Evolutionary conservation across 2,113 vertebrate genomes (phyloP), one percentile per base, ranked within the genome.

Genomic region (Dinomys branickii): DNA sequence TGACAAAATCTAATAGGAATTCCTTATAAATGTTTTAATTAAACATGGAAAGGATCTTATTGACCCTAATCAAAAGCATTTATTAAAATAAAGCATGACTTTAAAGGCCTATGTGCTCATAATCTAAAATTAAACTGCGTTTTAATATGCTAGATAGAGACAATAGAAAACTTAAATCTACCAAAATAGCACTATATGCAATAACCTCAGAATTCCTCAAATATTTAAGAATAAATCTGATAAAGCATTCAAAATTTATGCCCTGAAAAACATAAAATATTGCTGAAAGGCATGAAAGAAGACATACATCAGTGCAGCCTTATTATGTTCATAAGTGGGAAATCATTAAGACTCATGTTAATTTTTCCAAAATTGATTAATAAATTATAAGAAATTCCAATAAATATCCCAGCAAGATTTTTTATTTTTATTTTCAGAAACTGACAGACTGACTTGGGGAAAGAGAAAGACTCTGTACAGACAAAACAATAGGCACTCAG

Each of bases 401-500:
- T 63, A n/a, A 93, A 77, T 41, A 91, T 26, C 7, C n/a, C n/a
- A 71, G 26, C 0, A 86, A 54, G 12, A 56, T 38, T 85, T 83
- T 82, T 89, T 82, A 88, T 47, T 61, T 83, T 83, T 52, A 63
- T 78, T 75, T 38, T 38, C 47, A 88, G 65, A 91, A 85, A 85
- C 35, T 73, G 61, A 65, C 54, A 67, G 50, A 5, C 28, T 73
- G 11, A 50, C 20, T 77, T 6, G 35, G 26, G n/a, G 20, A 63
- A 95, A 91, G 85, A 19, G 2, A 94, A 89, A 91, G 47, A 30
- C 52, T 22, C 19, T 33, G 11, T 54, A 77, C 2, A 38, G 17
- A 24, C 59, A 63, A 80, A 97, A 90, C 41, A 81, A 41, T 19
- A 20, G 35, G 17, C n/a, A 44, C 22, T 14, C 52, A 35, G n/a